Evolutionary conservation across 2,797 vertebrate species (phyloP), one percentile per base, ranked within the genome.

Genomic region (Eulemur coronatus): DNA sequence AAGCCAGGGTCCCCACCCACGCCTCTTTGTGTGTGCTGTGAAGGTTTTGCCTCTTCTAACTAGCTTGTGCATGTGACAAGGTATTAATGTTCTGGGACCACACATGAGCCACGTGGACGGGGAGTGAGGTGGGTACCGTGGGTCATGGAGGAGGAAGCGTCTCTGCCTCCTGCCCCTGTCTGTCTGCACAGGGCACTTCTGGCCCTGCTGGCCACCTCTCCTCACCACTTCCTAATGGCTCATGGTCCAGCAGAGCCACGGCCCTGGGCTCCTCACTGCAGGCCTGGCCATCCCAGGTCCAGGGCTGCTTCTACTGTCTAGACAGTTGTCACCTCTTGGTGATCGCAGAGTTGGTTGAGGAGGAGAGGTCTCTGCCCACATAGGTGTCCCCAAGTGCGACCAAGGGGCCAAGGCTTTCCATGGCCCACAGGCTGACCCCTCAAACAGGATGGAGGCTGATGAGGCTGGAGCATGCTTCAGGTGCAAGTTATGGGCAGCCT

Each of bases 1-100:
- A 98, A 98, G 99, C 99, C 98, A 94, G 97, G 98, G 98, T 99
- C 98, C 98, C 98, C 98, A 98, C 98, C 98, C 97, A 98, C 98
- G 97, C 98, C 98, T 98, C 98, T 99, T 7, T 67, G n/a, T 26
- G 4, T 35, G 43, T 43, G 69, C 14, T 7, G 2, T 55, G 22
- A 59, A 84, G 72, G 8, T 30, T 65, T 65, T 22, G 35, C 78
- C 65, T 70, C 61, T 65, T 94, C 72, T 3, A 35, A 30, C 18
- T 38, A 17, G 38, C 48, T 38, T n/a, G 15, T 9, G 18, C 17
- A 0, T 48, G 6, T 18, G 48, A 38, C 48, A 67, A 10, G 24
- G 50, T 35, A 14, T 63, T 30, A 1, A n/a, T 1, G 0, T 85
- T 30, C 70, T 3, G n/a, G 15, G n/a, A 33, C 38, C 70, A 14